Evolutionary conservation across 2,888 invertebrate genomes (phyloP).

Genomic region (Agrotis exclamationis): DNA sequence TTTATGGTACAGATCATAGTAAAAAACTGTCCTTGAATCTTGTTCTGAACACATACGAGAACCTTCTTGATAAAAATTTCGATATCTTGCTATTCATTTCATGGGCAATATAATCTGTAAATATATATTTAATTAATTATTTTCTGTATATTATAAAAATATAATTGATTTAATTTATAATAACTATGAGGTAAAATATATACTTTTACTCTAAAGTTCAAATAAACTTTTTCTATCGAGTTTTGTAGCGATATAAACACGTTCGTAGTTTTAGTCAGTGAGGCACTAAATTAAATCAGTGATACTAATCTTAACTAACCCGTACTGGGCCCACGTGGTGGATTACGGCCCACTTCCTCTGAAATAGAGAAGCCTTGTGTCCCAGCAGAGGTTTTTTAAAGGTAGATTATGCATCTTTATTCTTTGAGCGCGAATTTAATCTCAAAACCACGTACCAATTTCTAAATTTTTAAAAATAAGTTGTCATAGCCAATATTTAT

Average conservation of each 20-base stretch:
- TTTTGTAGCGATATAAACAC: background rate
- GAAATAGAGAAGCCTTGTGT: too few relatives aligned
- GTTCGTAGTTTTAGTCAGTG: background rate
- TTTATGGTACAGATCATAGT: background rate
- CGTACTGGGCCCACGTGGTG: too few relatives aligned
- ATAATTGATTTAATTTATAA: slow-evolving; percentile 8
- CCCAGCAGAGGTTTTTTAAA: too few relatives aligned
- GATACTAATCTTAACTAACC: background rate
- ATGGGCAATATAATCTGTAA: slow-evolving; percentile 56
- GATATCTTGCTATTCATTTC: slow-evolving; percentile 38
- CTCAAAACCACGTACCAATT: background rate
- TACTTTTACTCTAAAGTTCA: background rate
- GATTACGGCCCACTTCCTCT: too few relatives aligned
- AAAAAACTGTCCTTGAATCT: background rate
- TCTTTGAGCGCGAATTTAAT: background rate
- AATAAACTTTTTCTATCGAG: slow-evolving; percentile 6
- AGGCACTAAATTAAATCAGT: slow-evolving; percentile 12
- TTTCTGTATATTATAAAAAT: slow-evolving; percentile 28
- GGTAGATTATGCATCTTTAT: too few relatives aligned
- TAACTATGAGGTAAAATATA: slow-evolving; percentile 13
- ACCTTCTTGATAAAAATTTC: slow-evolving; percentile 39
- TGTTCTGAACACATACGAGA: slow-evolving; percentile 4
- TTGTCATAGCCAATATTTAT: background rate
- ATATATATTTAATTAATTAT: slow-evolving; percentile 12
- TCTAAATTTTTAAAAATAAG: background rate